A percentile compares a stretch with the other conserved stretches of the same genome.
phyloP scores from a whole-genome alignment of 2,888 invertebrate genomes.

The Xanthia togata region DNA sequence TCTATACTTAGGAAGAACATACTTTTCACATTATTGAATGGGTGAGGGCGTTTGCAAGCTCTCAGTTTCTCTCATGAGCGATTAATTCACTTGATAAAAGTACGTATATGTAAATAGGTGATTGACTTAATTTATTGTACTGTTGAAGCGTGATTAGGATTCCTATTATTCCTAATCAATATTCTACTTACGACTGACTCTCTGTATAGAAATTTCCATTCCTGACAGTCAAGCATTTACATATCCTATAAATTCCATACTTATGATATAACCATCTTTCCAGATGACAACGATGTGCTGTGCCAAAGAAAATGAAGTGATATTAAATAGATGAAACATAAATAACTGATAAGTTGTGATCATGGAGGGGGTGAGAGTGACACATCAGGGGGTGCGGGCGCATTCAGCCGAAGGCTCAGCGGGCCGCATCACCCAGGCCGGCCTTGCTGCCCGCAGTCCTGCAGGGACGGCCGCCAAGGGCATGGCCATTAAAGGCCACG shows the following conservation, averaged over 20 bases:
- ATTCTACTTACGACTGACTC: conserved; percentile 38
- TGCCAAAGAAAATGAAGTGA: conserved; percentile 76
- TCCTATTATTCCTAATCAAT: conserved; percentile 45
- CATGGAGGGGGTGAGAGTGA: conserved; percentile 90
- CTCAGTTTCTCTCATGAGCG: background rate
- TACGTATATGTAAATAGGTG: conserved; percentile 11
- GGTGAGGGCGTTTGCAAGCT: background rate
- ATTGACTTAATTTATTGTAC: conserved; percentile 2
- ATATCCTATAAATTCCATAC: conserved; percentile 29
- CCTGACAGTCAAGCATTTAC: conserved; percentile 14
- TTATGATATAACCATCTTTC: conserved; percentile 62
- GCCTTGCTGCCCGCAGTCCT: conserved; percentile 96
- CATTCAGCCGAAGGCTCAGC: conserved; percentile 91
- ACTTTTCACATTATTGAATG: conserved; percentile 25
- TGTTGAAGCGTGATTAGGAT: conserved; percentile 13
- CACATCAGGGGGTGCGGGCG: conserved; percentile 90
- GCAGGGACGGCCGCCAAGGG: conserved; percentile 98
- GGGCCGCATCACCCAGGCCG: conserved; percentile 93
- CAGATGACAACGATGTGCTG: conserved; percentile 79
- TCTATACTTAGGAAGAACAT: background rate
- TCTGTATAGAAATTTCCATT: conserved; percentile 41
- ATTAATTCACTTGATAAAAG: conserved; percentile 3
- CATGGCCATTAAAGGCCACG: conserved; percentile 98
- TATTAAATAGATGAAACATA: conserved; percentile 63
- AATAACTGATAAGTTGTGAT: conserved; percentile 67